Conservation (phyloP, 2,113 vertebrate genomes). For the Toxotes chatareus region DNA sequence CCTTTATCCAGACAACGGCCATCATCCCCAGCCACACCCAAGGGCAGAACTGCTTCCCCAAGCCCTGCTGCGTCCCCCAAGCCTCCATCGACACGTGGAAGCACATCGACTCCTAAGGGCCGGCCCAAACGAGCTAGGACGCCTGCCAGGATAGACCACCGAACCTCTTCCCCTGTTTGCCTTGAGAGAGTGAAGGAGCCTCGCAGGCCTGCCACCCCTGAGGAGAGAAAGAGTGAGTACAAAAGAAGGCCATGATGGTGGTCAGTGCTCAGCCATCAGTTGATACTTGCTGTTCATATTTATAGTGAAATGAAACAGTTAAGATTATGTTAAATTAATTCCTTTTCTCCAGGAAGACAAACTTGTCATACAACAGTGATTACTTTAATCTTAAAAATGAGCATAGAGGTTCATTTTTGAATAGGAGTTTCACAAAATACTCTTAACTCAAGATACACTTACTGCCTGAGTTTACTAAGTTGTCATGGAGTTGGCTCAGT, state of each 20-base stretch:
- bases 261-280: background rate
- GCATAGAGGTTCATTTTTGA: background rate
- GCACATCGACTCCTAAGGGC: slow-evolving; percentile 86
- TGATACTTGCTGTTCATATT: background rate
- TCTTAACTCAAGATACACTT: background rate
- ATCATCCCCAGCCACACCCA: slow-evolving; percentile 86
- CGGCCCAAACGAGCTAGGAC: slow-evolving; percentile 86
- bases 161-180: slow-evolving; percentile 75
- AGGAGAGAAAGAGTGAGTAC: slow-evolving; percentile 76
- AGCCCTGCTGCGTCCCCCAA: slow-evolving; percentile 85
- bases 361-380: background rate
- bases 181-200: slow-evolving; percentile 79
- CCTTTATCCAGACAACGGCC: slow-evolving; percentile 87
- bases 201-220: slow-evolving; percentile 69
- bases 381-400: background rate
- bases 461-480: background rate
- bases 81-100: slow-evolving; percentile 81
- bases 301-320: background rate
- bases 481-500: background rate
- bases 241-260: background rate
- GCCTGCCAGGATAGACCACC: slow-evolving; percentile 72
- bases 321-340: background rate
- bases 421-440: background rate
- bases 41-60: slow-evolving; percentile 85
- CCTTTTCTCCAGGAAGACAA: background rate